phyloP scores from a whole-genome alignment of 2,113 vertebrate genomes.

The Rhinolophus sinicus region DNA sequence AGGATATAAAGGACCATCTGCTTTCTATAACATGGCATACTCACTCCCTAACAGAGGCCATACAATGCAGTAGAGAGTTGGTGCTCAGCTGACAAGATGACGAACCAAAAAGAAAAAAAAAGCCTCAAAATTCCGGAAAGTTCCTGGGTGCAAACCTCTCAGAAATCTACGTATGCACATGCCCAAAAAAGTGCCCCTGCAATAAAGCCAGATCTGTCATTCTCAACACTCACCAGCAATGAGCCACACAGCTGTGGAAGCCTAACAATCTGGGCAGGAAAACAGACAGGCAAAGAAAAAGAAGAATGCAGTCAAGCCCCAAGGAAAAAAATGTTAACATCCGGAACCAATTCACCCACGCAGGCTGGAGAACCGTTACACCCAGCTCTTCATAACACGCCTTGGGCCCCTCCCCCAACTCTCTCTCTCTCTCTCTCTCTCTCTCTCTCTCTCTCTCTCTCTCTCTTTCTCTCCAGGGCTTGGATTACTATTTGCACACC shows the following conservation, averaged over 20 bases:
- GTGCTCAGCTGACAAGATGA: not conserved
- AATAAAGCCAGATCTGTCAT: conserved; percentile 31
- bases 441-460: not conserved
- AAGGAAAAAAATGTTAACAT: conserved; percentile 82
- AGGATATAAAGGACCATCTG: not conserved
- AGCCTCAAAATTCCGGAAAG: not conserved
- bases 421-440: not conserved
- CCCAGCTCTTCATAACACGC: conserved; percentile 55
- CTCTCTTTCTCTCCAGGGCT: not conserved
- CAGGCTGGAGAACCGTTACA: conserved; percentile 69
- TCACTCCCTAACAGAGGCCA: not conserved
- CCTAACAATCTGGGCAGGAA: conserved; percentile 68
- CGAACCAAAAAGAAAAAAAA: not conserved
- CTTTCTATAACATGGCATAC: not conserved
- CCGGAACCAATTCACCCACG: conserved; percentile 80
- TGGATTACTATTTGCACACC: not conserved
- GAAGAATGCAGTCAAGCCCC: conserved; percentile 78
- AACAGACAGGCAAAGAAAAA: conserved; percentile 77
- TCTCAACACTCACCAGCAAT: conserved; percentile 49
- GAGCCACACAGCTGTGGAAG: conserved; percentile 71
- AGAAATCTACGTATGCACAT: not conserved
- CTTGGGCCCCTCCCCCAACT: not conserved
- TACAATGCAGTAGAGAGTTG: not conserved
- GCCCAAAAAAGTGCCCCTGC: not conserved
- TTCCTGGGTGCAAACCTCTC: not conserved